Conservation (phyloP, 2,888 invertebrate species). For the Nasonovia ribisnigri region DNA sequence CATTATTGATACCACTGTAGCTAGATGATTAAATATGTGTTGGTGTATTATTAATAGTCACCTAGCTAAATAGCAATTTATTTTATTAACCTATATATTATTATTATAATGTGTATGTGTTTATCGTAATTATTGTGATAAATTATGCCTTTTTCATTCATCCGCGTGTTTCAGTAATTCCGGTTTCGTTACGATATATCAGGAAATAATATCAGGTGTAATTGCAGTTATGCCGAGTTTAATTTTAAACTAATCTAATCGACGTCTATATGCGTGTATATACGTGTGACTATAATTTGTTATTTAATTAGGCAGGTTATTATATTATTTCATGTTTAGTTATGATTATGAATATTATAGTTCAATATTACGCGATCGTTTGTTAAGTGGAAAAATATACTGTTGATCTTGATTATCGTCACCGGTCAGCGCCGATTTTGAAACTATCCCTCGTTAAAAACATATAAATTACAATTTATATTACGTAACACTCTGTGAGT, state of each 20-base stretch:
- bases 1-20: background rate
- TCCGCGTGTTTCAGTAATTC: background rate
- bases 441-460: constrained; percentile 46
- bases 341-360: background rate
- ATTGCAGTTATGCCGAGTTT: background rate
- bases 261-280: background rate
- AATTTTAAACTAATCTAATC: background rate
- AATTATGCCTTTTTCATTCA: background rate
- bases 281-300: background rate
- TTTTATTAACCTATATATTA: background rate
- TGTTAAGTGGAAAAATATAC: background rate
- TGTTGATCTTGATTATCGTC: constrained; percentile 27
- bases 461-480: constrained; percentile 10
- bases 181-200: background rate
- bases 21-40: background rate
- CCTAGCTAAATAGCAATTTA: background rate
- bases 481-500: background rate
- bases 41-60: background rate
- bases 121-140: background rate
- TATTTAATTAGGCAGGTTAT: background rate
- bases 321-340: background rate
- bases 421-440: constrained; percentile 25
- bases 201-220: background rate
- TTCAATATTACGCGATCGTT: background rate
- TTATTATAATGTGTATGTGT: background rate